Evolutionary conservation across 2,113 vertebrate species (phyloP).

Genomic region (Halichoerus grypus): DNA sequence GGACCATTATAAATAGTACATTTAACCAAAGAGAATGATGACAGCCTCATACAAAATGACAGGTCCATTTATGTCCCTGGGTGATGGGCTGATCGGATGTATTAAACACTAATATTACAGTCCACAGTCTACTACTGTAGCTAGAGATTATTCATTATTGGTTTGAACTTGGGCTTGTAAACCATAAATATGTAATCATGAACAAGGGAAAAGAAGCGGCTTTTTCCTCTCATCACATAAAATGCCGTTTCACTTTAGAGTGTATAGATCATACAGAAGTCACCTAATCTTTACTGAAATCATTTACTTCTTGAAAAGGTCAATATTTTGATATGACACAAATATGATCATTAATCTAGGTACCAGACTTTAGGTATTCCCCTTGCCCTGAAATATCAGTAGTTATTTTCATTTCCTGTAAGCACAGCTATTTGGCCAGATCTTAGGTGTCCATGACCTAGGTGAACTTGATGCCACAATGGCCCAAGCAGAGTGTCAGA

Average conservation of each 20-base stretch:
- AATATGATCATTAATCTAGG: conserved; percentile 67
- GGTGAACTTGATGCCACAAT: background rate
- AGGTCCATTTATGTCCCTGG: background rate
- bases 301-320: conserved; percentile 74
- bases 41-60: background rate
- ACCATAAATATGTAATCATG: conserved; percentile 6
- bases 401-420: background rate
- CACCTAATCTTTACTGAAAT: conserved; percentile 73
- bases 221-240: conserved; percentile 46
- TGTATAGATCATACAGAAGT: conserved; percentile 69
- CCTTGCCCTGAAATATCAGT: background rate
- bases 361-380: conserved; percentile 63
- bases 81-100: background rate
- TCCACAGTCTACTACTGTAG: background rate
- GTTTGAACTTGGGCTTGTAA: background rate
- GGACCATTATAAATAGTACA: background rate
- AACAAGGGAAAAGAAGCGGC: background rate
- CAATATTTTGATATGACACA: conserved; percentile 62
- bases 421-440: background rate
- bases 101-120: background rate
- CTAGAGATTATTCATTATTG: conserved; percentile 11
- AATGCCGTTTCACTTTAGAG: conserved; percentile 61
- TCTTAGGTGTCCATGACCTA: background rate
- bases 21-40: conserved; percentile 46
- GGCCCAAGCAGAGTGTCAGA: background rate